phyloP scores from a whole-genome alignment of 2,888 invertebrate species.

The Lasioglossum marginatum region DNA sequence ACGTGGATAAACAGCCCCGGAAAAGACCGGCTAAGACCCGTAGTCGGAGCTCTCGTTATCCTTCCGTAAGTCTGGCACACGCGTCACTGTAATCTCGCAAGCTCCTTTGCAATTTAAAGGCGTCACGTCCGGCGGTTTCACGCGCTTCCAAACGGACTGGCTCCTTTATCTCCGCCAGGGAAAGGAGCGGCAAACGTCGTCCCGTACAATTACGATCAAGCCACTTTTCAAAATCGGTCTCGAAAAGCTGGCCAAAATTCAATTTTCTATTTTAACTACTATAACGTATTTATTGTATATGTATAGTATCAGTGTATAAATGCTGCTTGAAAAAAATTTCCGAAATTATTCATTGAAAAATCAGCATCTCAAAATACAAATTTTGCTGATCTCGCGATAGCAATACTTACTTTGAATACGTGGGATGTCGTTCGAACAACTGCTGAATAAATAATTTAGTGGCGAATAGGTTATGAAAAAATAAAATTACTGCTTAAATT shows the following conservation, averaged over 20 bases:
- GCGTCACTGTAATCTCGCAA: slow-evolving; percentile 18
- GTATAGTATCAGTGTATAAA: too few relatives aligned
- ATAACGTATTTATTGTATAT: too few relatives aligned
- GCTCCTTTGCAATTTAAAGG: slow-evolving; percentile 38
- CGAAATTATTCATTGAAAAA: too few relatives aligned
- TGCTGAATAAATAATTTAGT: not conserved
- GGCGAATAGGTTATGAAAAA: not conserved
- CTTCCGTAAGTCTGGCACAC: not conserved
- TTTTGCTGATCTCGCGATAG: not conserved
- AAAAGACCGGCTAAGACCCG: not conserved
- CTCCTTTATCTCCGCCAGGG: not conserved
- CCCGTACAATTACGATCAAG: not conserved
- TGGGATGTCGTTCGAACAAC: not conserved
- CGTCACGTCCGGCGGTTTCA: not conserved
- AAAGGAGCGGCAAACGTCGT: slow-evolving; percentile 2
- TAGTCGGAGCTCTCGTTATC: slow-evolving; percentile 3
- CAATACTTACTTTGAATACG: not conserved
- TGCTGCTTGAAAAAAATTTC: too few relatives aligned
- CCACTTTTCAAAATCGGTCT: not conserved
- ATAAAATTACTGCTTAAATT: not conserved
- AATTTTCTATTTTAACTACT: not conserved
- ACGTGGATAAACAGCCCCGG: slow-evolving; percentile 10
- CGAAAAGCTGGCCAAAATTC: not conserved
- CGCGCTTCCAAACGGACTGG: not conserved
- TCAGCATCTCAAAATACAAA: too few relatives aligned